Evolutionary conservation across 2,888 invertebrate genomes (phyloP), one percentile per base, ranked within the genome.

Genomic region (Pterobdella sp.): DNA sequence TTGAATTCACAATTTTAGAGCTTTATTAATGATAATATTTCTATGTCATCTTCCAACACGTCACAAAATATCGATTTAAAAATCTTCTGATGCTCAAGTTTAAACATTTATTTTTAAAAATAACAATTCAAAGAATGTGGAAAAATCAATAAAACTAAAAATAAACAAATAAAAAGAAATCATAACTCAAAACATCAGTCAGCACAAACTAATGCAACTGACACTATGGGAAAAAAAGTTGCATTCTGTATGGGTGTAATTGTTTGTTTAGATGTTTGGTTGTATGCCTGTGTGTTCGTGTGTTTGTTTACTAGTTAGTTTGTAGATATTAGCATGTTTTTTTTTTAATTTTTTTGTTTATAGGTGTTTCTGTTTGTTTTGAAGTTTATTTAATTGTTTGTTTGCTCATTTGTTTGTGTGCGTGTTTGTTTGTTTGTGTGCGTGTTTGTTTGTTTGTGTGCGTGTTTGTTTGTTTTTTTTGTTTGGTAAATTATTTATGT

Each of bases 351-450:
- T 65, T 7, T 65, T 3, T 65, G 32, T 65, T 4, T 65, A 22
- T 65, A 34, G 14, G 65, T 65, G 35, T 34, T 7, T 65, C 18
- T 34, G 32, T 65, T 29, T 65, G 14, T 32, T 29, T 65, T 18
- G 26, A 34, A 32, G 65, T 34, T 14, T 65, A 22, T 34, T 14
- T 32, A 34, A 32, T 29, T 65, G 32, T 65, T 29, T 65, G 35
- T 65, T 14, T 35, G 65, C 29, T 18, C 32, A 34, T 65, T 18
- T 65, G 65, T 65, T 29, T 65, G 32, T 35, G 32, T 65, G 65
- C 32, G 65, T 35, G 35, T 65, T 14, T 65, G 65, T 65, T 29
- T 65, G 65, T 35, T 29, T 65, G 65, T 35, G 65, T 65, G 65
- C 32, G 65, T 65, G 65, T 65, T 18, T 65, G 65, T 65, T 14